Percentiles rank a stretch among this genome's conserved stretches.
phyloP scores from a whole-genome alignment of 2,113 vertebrate species.

The Pluvialis apricaria region DNA sequence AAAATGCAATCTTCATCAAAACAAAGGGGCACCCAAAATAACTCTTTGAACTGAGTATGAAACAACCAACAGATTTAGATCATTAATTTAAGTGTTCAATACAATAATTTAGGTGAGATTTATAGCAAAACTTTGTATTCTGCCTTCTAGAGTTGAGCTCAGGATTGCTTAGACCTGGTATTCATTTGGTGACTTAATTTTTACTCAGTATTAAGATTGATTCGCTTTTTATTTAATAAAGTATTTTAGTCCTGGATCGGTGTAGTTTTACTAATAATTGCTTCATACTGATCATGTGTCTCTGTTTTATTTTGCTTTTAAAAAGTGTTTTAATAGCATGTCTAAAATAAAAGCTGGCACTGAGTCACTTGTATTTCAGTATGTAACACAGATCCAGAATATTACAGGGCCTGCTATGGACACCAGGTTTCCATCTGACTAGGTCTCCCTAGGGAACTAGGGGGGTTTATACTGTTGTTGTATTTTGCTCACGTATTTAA shows the following conservation, averaged over 20 bases:
- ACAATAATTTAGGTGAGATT: not conserved
- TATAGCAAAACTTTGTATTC: not conserved
- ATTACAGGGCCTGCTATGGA: not conserved
- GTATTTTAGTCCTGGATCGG: not conserved
- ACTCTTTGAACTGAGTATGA: not conserved
- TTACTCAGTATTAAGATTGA: not conserved
- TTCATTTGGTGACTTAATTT: not conserved
- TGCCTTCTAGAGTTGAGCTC: not conserved
- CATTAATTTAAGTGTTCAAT: not conserved
- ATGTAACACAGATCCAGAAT: not conserved
- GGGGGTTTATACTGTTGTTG: not conserved
- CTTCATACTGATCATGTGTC: constrained; percentile 24
- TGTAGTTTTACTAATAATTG: not conserved
- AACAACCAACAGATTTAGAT: not conserved
- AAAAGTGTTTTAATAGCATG: not conserved
- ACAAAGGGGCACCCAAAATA: not conserved
- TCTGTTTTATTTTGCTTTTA: constrained; percentile 28
- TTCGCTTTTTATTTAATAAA: constrained; percentile 13
- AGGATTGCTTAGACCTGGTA: not conserved
- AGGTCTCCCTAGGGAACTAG: not conserved
- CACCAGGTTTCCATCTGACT: not conserved
- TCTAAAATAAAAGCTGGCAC: constrained; percentile 35
- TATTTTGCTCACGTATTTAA: not conserved
- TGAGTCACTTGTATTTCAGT: not conserved
- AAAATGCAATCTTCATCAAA: not conserved